A percentile compares a stretch with the other conserved stretches of the same genome.
phyloP scores from a whole-genome alignment of 2,113 vertebrate genomes.

The Pandion haliaetus region DNA sequence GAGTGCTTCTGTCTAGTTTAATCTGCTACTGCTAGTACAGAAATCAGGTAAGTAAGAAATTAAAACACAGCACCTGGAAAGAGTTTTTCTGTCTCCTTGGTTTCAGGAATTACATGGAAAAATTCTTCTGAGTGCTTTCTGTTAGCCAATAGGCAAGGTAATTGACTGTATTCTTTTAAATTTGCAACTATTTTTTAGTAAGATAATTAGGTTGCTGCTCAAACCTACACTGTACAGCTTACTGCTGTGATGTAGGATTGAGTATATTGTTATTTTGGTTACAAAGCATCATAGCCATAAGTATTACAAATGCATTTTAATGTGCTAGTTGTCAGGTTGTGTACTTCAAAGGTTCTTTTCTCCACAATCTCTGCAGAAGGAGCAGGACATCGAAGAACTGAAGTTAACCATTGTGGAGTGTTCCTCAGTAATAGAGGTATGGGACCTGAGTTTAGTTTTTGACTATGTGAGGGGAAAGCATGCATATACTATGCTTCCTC shows the following conservation, averaged over 20 bases:
- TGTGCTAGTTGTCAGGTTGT: background rate
- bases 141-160: background rate
- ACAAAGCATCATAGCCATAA: background rate
- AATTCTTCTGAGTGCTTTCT: background rate
- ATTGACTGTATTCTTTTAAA: background rate
- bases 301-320: background rate
- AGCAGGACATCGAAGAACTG: conserved; percentile 81
- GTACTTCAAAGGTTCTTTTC: background rate
- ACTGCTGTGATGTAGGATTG: background rate
- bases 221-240: background rate
- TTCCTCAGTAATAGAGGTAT: conserved; percentile 83
- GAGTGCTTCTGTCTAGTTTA: background rate
- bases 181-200: background rate
- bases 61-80: background rate
- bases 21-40: background rate
- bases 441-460: background rate
- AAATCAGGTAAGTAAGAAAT: background rate
- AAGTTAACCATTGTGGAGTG: conserved; percentile 80
- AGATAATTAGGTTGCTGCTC: rapidly evolving
- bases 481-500: background rate
- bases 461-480: background rate
- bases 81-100: background rate
- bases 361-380: conserved; percentile 73
- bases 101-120: background rate
- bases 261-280: background rate